phyloP scores from a whole-genome alignment of 2,888 invertebrate species.

The Cantharis rustica region DNA sequence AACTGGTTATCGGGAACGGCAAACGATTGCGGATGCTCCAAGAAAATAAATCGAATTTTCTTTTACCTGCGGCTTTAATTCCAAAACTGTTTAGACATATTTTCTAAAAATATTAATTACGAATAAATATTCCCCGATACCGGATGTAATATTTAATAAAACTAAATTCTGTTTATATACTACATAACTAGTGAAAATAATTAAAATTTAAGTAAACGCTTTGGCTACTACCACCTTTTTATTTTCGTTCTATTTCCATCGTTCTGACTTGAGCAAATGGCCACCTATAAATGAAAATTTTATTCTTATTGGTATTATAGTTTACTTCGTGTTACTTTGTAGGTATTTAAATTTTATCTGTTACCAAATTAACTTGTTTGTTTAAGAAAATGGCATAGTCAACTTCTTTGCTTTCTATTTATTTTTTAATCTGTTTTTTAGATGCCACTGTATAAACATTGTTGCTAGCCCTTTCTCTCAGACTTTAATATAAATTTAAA shows the following conservation, averaged over 20 bases:
- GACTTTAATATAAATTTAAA: no score
- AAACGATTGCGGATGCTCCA: background rate
- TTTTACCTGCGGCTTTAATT: background rate
- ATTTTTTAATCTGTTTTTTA: background rate
- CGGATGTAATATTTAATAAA: conserved; percentile 1
- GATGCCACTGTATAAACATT: background rate
- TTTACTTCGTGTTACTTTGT: background rate
- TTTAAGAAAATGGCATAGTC: background rate
- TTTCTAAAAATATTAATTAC: background rate
- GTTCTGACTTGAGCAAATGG: background rate
- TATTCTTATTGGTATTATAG: background rate
- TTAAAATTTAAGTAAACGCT: conserved; percentile 7
- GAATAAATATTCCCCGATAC: background rate
- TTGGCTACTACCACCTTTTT: conserved; percentile 5
- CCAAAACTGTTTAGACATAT: background rate
- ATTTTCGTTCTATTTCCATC: background rate
- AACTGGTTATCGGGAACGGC: background rate
- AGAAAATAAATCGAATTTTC: background rate
- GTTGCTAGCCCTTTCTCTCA: no score
- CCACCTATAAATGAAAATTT: background rate
- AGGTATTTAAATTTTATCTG: background rate
- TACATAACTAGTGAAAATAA: conserved; percentile 6
- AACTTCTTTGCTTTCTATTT: background rate
- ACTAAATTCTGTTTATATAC: conserved; percentile 4
- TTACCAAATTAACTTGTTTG: background rate